Evolutionary conservation across 1,140 invertebrate species (phyloP).

Genomic region (Trichoplusia ni): DNA sequence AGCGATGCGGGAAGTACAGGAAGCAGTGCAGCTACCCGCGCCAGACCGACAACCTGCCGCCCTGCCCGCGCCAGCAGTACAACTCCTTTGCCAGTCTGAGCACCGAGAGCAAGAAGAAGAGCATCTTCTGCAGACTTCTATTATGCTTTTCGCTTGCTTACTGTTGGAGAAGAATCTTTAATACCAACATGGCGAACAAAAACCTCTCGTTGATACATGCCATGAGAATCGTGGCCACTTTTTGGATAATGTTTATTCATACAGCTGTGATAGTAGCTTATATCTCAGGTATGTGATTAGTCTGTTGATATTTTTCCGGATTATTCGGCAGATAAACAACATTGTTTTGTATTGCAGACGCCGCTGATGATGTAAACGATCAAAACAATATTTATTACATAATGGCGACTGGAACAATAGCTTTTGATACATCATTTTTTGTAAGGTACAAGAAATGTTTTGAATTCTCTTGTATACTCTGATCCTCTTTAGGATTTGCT

Average conservation of each 20-base stretch:
- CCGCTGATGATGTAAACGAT: conserved; percentile 49
- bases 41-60: conserved; percentile 40
- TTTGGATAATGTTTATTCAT: conserved; percentile 72
- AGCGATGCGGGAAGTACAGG: conserved; percentile 69
- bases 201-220: conserved; percentile 60
- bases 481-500: neutral
- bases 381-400: conserved; percentile 55
- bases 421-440: conserved; percentile 70
- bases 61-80: conserved; percentile 58
- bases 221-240: conserved; percentile 57
- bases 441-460: conserved; percentile 53
- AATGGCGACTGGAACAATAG: conserved; percentile 64
- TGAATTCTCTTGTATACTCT: neutral
- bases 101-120: conserved; percentile 49
- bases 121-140: conserved; percentile 57
- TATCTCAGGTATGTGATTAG: conserved; percentile 58
- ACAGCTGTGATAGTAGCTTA: conserved; percentile 58
- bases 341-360: conserved; percentile 49
- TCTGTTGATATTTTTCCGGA: neutral
- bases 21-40: conserved; percentile 57
- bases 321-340: neutral
- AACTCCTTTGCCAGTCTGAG: conserved; percentile 58
- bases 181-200: conserved; percentile 69
- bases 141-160: conserved; percentile 68
- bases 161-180: conserved; percentile 68